Base-by-base conservation (phyloP, 2,888 invertebrate genomes). In the Sepioteuthis lessoniana region DNA sequence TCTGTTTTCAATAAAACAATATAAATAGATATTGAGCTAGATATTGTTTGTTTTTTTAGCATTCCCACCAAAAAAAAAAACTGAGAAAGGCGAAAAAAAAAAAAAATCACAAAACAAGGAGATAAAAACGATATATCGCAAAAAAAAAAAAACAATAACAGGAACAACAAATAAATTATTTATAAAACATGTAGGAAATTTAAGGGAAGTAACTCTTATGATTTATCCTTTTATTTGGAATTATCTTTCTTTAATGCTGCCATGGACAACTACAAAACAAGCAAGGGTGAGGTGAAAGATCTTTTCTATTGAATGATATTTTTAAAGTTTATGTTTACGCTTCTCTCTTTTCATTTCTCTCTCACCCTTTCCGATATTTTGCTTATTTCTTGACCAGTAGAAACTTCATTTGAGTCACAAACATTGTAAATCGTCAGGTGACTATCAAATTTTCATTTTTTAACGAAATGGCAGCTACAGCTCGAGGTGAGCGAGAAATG, bases 401-500 rank as follows among this genome's bases (percentile, higher is more conserved):
- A 76, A 10, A 76, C 76, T n/a, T 76, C 76, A 76, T 76, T 35
- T 76, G 3, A 13, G 13, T n/a, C 19, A 3, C 13, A 35, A n/a
- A 76, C 76, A 35, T 76, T 35, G 76, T 35, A 13, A 35, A 35
- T 76, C n/a, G 55, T 21, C 60, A 8, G 8, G 31, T 7, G 31
- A 7, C 31, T 25, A 60, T 28, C 28, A 7, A 28, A 76, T n/a
- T n/a, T n/a, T n/a, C n/a, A n/a, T n/a, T n/a, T n/a, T n/a, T n/a
- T n/a, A 55, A 55, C 21, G 5, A 93, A 94, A 97, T 97, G 97
- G 98, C 98, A 93, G 98, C 98, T 90, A 98, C 98, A 95, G 98
- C 98, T 55, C 98, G 98, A 95, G 98, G 98, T 97, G 98, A 99
- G 97, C 98, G 98, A 94, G 98, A 98, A 97, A 98, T 99, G 97